Conservation (phyloP, 2,113 vertebrate species). For the Menura novaehollandiae region DNA sequence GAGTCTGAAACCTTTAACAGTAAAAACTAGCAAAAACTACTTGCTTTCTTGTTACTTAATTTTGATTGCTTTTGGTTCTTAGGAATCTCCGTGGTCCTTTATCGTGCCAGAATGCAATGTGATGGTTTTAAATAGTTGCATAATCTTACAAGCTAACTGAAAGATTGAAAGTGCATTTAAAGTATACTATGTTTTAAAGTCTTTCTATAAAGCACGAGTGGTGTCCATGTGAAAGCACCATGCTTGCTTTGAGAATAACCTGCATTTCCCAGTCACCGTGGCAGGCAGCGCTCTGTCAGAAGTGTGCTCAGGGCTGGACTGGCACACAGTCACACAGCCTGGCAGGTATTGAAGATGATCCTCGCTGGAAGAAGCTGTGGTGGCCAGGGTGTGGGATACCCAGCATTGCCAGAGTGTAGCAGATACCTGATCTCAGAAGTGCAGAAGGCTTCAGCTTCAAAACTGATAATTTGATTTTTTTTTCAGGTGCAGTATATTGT, state of each 20-base stretch:
- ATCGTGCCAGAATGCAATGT: neutral
- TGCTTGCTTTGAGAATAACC: neutral
- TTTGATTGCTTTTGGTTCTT: neutral
- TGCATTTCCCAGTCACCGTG: neutral
- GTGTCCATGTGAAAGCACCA: neutral
- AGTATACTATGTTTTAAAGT: neutral
- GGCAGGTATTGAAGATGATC: neutral
- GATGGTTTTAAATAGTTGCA: neutral
- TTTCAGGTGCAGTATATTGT: neutral
- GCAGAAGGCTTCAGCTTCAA: neutral
- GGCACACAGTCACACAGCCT: neutral
- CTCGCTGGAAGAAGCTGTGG: neutral
- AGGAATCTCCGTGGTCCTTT: neutral
- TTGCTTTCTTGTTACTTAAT: neutral
- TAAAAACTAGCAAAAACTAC: neutral
- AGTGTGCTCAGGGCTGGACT: neutral
- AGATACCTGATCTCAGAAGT: neutral
- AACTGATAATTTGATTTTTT: neutral
- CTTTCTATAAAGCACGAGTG: neutral
- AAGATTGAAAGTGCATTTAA: neutral
- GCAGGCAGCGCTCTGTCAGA: neutral
- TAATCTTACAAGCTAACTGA: neutral
- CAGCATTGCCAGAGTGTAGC: neutral
- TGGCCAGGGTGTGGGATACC: neutral
- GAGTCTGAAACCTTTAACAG: neutral